Conservation (phyloP, 2,888 invertebrate species). For the Callinectes sapidus region DNA sequence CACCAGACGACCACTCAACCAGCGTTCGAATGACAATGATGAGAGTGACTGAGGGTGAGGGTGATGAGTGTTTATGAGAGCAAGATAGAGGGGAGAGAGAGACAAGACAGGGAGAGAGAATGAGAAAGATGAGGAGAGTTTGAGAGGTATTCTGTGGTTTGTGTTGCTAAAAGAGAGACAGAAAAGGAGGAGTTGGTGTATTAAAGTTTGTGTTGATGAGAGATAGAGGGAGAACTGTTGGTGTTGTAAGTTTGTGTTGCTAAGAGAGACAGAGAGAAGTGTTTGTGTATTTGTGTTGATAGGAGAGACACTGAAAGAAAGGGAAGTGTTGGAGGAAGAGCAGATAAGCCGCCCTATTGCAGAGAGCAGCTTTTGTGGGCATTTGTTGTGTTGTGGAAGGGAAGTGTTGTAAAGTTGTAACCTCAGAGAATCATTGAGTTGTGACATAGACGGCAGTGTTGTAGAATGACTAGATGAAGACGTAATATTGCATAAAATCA, state of each 20-base stretch:
- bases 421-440: too few relatives aligned
- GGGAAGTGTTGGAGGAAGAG: not conserved
- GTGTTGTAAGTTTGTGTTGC: too few relatives aligned
- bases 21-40: conserved; percentile 69
- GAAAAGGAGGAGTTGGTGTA: not conserved
- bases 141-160: too few relatives aligned
- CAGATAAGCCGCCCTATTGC: not conserved
- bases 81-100: too few relatives aligned
- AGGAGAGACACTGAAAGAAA: not conserved
- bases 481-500: too few relatives aligned
- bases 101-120: not conserved
- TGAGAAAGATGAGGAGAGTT: too few relatives aligned
- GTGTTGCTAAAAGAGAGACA: not conserved
- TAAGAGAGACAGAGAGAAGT: not conserved
- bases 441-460: too few relatives aligned
- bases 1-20: conserved; percentile 70
- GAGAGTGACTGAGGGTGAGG: conserved; percentile 71
- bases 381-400: too few relatives aligned
- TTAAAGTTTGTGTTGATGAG: too few relatives aligned
- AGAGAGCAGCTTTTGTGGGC: not conserved
- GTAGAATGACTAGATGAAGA: too few relatives aligned
- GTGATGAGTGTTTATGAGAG: not conserved
- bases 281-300: too few relatives aligned
- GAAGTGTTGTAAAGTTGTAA: too few relatives aligned
- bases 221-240: not conserved